Percentiles rank a stretch among this genome's conserved stretches.
phyloP scores from a whole-genome alignment of 1,140 invertebrate genomes.

The Trissolcus basalis region DNA sequence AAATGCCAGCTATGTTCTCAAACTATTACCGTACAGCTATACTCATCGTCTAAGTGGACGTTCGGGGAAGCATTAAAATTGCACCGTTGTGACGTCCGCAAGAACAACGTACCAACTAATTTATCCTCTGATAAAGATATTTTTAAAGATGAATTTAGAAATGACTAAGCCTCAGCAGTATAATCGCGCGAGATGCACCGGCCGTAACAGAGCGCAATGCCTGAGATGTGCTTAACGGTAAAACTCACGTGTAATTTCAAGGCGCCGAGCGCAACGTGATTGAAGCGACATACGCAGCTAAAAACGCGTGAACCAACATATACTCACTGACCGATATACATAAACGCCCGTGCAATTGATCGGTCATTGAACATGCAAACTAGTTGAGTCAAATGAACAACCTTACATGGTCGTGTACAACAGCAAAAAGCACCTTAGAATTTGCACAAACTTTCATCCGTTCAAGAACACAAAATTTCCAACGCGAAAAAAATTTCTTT shows the following conservation, averaged over 20 bases:
- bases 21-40: constrained; percentile 9
- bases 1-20: constrained; percentile 12
- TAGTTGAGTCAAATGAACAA: too few relatives aligned
- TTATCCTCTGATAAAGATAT: background rate
- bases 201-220: constrained; percentile 17
- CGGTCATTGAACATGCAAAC: constrained; percentile 13
- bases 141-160: constrained; percentile 21
- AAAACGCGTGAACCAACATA: too few relatives aligned
- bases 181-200: too few relatives aligned
- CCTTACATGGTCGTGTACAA: too few relatives aligned
- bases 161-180: constrained; percentile 1
- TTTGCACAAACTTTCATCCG: too few relatives aligned
- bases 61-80: constrained; percentile 14
- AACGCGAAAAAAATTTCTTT: too few relatives aligned
- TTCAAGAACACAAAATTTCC: too few relatives aligned
- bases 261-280: constrained; percentile 23
- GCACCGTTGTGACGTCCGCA: constrained; percentile 2
- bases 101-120: too few relatives aligned
- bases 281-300: constrained; percentile 3
- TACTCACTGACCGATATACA: too few relatives aligned
- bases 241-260: constrained; percentile 26
- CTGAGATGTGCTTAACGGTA: constrained; percentile 29
- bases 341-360: constrained; percentile 2
- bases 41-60: constrained; percentile 14
- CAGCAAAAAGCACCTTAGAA: too few relatives aligned